Evolutionary conservation across 2,797 vertebrate genomes (phyloP).

Genomic region (Harpagifer antarcticus): DNA sequence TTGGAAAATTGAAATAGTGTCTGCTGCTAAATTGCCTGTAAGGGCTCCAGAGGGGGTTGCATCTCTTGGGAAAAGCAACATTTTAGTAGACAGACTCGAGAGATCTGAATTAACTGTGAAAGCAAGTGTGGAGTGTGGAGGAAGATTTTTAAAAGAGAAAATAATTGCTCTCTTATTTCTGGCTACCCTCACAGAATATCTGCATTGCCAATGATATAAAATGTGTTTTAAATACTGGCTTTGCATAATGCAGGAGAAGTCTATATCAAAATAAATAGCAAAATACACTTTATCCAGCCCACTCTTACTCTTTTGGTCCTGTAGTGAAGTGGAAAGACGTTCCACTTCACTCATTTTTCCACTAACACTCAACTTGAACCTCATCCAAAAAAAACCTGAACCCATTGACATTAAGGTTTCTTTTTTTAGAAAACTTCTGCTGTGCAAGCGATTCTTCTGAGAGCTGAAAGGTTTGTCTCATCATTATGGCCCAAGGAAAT

Average conservation of each 20-base stretch:
- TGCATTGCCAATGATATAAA: slow-evolving; percentile 12
- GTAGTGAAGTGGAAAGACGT: neutral
- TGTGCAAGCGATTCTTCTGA: slow-evolving; percentile 16
- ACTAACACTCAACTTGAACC: neutral
- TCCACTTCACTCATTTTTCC: slow-evolving; percentile 25
- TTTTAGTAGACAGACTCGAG: slow-evolving; percentile 22
- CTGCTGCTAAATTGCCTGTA: slow-evolving; percentile 20
- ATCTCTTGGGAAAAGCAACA: slow-evolving; percentile 22
- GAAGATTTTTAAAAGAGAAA: slow-evolving; percentile 24
- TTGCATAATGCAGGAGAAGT: neutral
- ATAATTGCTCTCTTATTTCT: slow-evolving; percentile 26
- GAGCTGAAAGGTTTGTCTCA: slow-evolving; percentile 18
- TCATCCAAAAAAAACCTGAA: slow-evolving; percentile 20
- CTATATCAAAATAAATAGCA: slow-evolving; percentile 25
- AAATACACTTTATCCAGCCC: neutral
- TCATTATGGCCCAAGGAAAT: slow-evolving; percentile 20
- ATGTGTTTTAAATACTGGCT: neutral
- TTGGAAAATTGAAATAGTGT: slow-evolving; percentile 36
- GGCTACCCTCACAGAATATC: slow-evolving; percentile 10
- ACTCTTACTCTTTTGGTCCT: neutral
- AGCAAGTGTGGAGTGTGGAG: slow-evolving; percentile 6
- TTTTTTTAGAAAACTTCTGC: slow-evolving; percentile 25
- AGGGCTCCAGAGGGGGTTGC: neutral
- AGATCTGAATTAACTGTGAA: slow-evolving; percentile 30
- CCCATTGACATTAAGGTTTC: neutral